Evolutionary conservation across 2,888 invertebrate genomes (phyloP).

Genomic region (Meta bourneti): DNA sequence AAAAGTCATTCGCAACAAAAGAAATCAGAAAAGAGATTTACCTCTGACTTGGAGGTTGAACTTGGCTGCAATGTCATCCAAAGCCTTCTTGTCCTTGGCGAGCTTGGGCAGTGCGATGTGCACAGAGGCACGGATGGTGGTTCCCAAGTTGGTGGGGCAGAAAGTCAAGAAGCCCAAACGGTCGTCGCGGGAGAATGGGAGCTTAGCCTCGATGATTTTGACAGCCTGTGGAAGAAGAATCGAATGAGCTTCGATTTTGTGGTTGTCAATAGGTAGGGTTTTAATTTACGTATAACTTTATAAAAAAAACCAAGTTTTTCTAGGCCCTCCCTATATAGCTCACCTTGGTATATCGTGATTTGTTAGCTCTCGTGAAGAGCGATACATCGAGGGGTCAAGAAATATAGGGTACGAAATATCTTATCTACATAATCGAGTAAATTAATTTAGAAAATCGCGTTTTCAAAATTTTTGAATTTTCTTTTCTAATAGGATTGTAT

Average conservation of each 20-base stretch:
- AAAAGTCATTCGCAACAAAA: too few relatives aligned
- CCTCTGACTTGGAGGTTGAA: slow-evolving; percentile 89
- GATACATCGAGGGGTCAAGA: too few relatives aligned
- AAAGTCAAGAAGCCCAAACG: slow-evolving; percentile 98
- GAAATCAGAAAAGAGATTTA: slow-evolving; percentile 20
- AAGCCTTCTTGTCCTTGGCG: slow-evolving; percentile 92
- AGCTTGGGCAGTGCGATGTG: slow-evolving; percentile 98
- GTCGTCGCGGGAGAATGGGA: slow-evolving; percentile 97
- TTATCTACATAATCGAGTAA: too few relatives aligned
- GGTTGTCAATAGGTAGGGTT: neutral
- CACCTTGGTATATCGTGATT: too few relatives aligned
- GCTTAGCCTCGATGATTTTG: slow-evolving; percentile 94
- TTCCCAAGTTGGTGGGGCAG: slow-evolving; percentile 99
- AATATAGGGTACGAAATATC: too few relatives aligned
- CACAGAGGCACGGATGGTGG: slow-evolving; percentile 97
- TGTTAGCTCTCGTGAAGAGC: too few relatives aligned
- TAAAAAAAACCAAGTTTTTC: neutral
- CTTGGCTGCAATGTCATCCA: slow-evolving; percentile 94
- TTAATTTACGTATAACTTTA: neutral
- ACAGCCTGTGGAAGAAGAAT: slow-evolving; percentile 84
- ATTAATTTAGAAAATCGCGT: too few relatives aligned
- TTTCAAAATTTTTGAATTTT: neutral
- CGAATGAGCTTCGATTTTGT: too few relatives aligned
- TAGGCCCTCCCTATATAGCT: too few relatives aligned
- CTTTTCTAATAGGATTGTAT: neutral